Conservation (phyloP, 2,888 invertebrate species). For the Cybosia mesomella region DNA sequence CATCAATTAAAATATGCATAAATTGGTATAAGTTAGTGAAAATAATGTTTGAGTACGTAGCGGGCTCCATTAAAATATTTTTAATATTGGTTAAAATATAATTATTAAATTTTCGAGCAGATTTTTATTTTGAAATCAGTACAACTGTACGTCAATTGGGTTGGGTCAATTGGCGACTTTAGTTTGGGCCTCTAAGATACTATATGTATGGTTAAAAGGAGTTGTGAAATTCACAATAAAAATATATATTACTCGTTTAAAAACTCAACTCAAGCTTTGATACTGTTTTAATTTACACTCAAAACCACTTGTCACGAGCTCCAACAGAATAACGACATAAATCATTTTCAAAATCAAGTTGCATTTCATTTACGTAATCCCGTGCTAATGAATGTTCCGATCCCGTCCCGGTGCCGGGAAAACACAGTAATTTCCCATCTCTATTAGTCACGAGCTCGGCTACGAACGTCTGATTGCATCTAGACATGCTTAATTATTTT, state of each 20-base stretch:
- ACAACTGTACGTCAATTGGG: too few species aligned
- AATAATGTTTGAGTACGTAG: too few species aligned
- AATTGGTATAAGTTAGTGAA: too few species aligned
- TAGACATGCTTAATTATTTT: slow-evolving; percentile 21
- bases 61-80: too few species aligned
- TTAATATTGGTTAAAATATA: too few species aligned
- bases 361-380: slow-evolving; percentile 12
- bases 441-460: slow-evolving; percentile 20
- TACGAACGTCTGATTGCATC: slow-evolving; percentile 17
- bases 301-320: neutral
- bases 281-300: neutral
- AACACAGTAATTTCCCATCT: slow-evolving; percentile 15
- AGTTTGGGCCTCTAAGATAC: too few species aligned
- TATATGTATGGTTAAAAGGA: neutral
- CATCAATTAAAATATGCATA: too few species aligned
- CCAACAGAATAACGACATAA: neutral
- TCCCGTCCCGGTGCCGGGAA: slow-evolving; percentile 6
- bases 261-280: neutral
- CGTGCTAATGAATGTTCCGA: slow-evolving; percentile 17
- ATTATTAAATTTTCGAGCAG: too few species aligned
- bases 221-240: neutral
- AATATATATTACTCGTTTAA: too few species aligned
- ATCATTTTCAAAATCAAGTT: slow-evolving; percentile 13
- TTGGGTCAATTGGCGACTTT: too few species aligned
- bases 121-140: too few species aligned